Conservation (phyloP, 2,113 vertebrate species). For the Neodon shergylaensis region DNA sequence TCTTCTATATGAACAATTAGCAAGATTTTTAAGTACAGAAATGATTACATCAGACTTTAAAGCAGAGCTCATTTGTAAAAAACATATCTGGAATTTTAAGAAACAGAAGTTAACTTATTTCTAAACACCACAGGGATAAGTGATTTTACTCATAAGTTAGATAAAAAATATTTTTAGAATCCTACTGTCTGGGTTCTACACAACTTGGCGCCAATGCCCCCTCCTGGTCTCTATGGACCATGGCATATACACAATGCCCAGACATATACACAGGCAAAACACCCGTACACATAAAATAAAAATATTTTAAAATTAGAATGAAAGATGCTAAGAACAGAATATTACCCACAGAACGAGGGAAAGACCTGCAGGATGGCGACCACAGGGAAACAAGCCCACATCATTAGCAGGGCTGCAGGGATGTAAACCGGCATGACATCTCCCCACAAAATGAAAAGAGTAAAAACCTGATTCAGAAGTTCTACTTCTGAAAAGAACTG, state of each 20-base stretch:
- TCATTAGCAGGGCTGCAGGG: no score
- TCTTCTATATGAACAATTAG: not conserved
- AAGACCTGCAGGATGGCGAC: not conserved
- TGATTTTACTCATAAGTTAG: constrained; percentile 20
- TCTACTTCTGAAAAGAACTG: not conserved
- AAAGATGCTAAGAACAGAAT: not conserved
- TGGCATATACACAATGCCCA: not conserved
- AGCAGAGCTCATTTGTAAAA: not conserved
- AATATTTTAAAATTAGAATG: not conserved
- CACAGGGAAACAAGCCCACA: not conserved
- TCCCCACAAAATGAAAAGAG: not conserved
- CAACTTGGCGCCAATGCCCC: not conserved
- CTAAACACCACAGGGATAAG: constrained; percentile 41
- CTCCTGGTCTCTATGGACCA: not conserved
- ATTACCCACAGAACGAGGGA: not conserved
- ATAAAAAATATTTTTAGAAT: constrained; percentile 24
- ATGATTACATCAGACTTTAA: constrained; percentile 37
- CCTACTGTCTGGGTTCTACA: not conserved
- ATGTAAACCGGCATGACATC: not conserved
- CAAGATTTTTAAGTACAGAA: constrained; percentile 36
- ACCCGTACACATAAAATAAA: not conserved
- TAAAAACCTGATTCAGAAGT: not conserved
- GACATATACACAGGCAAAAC: not conserved
- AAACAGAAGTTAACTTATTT: constrained; percentile 46
- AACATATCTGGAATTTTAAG: not conserved